Evolutionary conservation across 1,140 invertebrate genomes (phyloP), one percentile per base, ranked within the genome.

Genomic region (Diuraphis noxia): DNA sequence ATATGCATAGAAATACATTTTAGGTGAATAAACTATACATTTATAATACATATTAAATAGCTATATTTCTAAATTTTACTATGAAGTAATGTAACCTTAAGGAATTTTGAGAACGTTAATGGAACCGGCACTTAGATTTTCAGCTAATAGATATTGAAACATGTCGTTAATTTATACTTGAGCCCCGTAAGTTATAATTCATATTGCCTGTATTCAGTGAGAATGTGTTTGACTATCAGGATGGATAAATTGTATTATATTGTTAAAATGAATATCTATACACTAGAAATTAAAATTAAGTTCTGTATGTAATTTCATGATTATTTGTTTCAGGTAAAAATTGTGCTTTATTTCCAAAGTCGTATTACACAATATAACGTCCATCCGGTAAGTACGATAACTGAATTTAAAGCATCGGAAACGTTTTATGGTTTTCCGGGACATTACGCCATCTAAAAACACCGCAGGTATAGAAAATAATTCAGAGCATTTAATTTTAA

Each of bases 351-450:
- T 36, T 38, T 36, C 34, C 36, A 52, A 52, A 86, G 46, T 17
- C n/a, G 10, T 52, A 2, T 41, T 8, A 85, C 41, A 43, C 41
- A 41, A 56, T 56, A 85, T 85, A 86, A 86, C 43, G 85, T 86
- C 85, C 46, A 52, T 86, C 85, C 85, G 46, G 85, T 86, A 86
- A 86, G 85, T 86, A 86, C 85, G 23, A 52, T 86, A 86, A 52
- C 46, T 36, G 85, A 38, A 52, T 86, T 86, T 86, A 52, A 52
- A 86, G 43, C n/a, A 86, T 86, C 85, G 34, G 85, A 52, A 86
- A 86, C 85, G 46, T 52, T 86, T 86, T 52, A 52, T 52, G 10
- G 82, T 52, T 86, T 86, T 38, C 85, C 46, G 43, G 46, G 36
- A 46, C 82, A 21, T 85, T n/a, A 34, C 9, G 13, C 23, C 19